phyloP scores from a whole-genome alignment of 2,888 invertebrate species.

The Electrophaes corylata region DNA sequence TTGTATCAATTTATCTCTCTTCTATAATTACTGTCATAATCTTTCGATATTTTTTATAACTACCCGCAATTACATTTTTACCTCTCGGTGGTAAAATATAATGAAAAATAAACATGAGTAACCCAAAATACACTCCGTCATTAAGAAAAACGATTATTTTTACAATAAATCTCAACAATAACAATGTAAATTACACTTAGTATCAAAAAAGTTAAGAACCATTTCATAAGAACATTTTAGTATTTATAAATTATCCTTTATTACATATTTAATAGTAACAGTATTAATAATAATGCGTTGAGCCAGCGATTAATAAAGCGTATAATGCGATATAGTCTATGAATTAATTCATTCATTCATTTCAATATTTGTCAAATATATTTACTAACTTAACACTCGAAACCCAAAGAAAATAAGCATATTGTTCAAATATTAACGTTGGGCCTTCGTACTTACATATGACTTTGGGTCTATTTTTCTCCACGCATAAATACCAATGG shows the following conservation, averaged over 20 bases:
- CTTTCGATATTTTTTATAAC: too few species aligned
- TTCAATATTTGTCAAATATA: too few species aligned
- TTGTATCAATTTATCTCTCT: too few species aligned
- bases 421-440: too few species aligned
- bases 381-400: too few species aligned
- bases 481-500: too few species aligned
- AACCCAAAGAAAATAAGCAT: too few species aligned
- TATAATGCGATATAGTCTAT: constrained; percentile 39
- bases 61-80: too few species aligned
- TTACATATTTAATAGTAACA: constrained; percentile 43
- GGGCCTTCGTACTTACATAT: too few species aligned
- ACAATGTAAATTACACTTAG: constrained; percentile 33
- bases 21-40: too few species aligned
- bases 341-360: not conserved
- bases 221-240: constrained; percentile 16
- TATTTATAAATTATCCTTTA: constrained; percentile 16
- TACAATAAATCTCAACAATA: constrained; percentile 26
- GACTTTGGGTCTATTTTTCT: too few species aligned
- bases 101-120: not conserved
- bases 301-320: constrained; percentile 68
- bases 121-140: constrained; percentile 18
- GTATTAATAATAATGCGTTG: constrained; percentile 63
- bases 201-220: constrained; percentile 26
- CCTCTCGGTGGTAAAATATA: not conserved
- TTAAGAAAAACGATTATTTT: constrained; percentile 18